These are phyloP conservation scores for Criorhina ranunculi DNA, from an alignment of 2,888 invertebrate species.

Conservation along the genomic window DNA sequence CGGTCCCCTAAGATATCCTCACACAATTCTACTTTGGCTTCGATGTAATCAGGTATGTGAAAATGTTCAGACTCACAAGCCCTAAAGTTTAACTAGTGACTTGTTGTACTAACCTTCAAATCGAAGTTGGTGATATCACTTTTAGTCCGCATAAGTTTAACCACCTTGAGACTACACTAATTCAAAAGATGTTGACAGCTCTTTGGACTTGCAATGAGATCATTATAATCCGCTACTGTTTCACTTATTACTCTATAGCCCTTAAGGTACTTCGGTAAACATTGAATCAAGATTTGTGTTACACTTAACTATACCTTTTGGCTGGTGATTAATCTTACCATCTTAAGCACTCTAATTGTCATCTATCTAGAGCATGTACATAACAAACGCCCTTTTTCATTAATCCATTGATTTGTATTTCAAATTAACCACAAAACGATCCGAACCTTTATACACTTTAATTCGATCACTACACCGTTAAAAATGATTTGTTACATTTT, in stretches of 20 bases:
- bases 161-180: too few species aligned
- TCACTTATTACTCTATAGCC: background rate
- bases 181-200: background rate
- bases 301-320: background rate
- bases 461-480: too few species aligned
- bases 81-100: too few species aligned
- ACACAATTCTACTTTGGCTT: slow-evolving; percentile 93
- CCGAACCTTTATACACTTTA: slow-evolving; percentile 18
- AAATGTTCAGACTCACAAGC: too few species aligned
- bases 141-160: too few species aligned
- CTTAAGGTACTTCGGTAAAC: background rate
- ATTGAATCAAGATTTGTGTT: background rate
- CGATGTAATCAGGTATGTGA: slow-evolving; percentile 90
- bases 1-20: slow-evolving; percentile 90
- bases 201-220: background rate
- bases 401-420: background rate
- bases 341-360: background rate
- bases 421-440: background rate
- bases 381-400: background rate
- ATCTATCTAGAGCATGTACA: background rate
- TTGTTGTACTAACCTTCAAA: too few species aligned
- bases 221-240: background rate
- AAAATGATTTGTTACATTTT: too few species aligned
- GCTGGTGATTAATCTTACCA: background rate
- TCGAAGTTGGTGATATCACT: too few species aligned